These are phyloP conservation scores for Lasioglossum baleicum DNA, from an alignment of 1,140 invertebrate species.

Conservation along the genomic window DNA sequence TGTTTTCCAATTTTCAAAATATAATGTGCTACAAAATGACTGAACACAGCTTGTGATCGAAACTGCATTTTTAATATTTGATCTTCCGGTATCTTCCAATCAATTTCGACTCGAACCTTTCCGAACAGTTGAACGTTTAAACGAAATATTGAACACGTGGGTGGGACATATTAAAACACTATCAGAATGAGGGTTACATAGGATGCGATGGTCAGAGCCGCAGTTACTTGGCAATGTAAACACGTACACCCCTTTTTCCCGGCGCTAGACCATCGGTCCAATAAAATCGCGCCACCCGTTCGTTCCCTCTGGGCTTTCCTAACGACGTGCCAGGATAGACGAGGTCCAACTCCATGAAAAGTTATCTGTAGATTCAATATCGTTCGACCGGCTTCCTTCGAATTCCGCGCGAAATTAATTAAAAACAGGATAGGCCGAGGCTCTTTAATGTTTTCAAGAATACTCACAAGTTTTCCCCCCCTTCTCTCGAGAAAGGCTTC, in stretches of 20 bases:
- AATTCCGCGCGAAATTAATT: conserved; percentile 44
- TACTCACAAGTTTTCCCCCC: not conserved
- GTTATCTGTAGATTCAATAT: conserved; percentile 49
- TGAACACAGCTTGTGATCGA: too few species aligned
- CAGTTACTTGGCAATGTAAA: conserved; percentile 34
- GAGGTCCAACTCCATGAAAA: conserved; percentile 43
- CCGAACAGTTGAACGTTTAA: too few species aligned
- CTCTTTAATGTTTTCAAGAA: conserved; percentile 16
- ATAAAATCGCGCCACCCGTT: conserved; percentile 34
- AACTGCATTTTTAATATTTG: too few species aligned
- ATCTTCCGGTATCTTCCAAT: too few species aligned
- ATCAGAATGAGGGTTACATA: not conserved
- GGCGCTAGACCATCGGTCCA: conserved; percentile 3
- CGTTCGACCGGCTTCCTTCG: not conserved
- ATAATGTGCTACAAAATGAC: too few species aligned
- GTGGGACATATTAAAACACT: not conserved
- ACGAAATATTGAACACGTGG: not conserved
- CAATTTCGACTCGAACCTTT: too few species aligned
- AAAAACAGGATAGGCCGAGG: conserved; percentile 20
- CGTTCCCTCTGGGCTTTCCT: conserved; percentile 28
- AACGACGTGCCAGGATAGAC: conserved; percentile 38
- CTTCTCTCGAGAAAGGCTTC: not conserved
- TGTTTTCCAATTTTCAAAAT: too few species aligned
- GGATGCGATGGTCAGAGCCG: not conserved
- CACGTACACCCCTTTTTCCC: conserved; percentile 36